A percentile compares a stretch with the other conserved stretches of the same genome.
Conservation (phyloP, 1,140 invertebrate species). For the Anoplolepis gracilipes region DNA sequence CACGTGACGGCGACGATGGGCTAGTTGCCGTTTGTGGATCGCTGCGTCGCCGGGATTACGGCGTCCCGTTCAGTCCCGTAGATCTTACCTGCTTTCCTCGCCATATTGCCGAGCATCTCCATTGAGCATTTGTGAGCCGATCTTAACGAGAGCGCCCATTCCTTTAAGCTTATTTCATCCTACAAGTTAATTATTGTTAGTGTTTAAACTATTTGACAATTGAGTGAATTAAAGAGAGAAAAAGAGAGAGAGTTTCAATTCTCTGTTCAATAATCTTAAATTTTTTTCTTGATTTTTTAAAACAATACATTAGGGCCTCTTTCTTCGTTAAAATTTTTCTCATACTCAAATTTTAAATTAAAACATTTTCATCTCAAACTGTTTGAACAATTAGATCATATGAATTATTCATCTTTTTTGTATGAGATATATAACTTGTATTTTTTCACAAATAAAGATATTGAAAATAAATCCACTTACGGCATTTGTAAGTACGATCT, state of each 20-base stretch:
- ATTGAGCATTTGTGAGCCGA: slow-evolving; percentile 96
- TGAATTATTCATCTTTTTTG: neutral
- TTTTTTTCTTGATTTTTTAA: neutral
- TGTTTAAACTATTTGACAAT: neutral
- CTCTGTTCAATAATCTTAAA: neutral
- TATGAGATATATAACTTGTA: neutral
- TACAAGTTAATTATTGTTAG: slow-evolving; percentile 78
- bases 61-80: slow-evolving; percentile 93
- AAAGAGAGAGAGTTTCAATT: neutral
- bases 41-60: slow-evolving; percentile 84
- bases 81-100: slow-evolving; percentile 98
- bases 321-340: neutral
- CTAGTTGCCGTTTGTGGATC: slow-evolving; percentile 87
- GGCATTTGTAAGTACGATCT: slow-evolving; percentile 97
- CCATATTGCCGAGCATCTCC: slow-evolving; percentile 97
- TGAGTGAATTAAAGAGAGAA: neutral
- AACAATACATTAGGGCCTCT: neutral
- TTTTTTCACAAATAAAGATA: neutral
- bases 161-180: slow-evolving; percentile 98
- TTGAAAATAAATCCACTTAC: slow-evolving; percentile 87
- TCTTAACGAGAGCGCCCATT: slow-evolving; percentile 96
- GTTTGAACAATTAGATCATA: neutral
- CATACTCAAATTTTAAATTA: neutral
- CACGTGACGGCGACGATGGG: slow-evolving; percentile 59
- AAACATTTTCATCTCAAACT: slow-evolving; percentile 11